Conservation (phyloP, 2,888 invertebrate species). For the Eupithecia subfuscata region DNA sequence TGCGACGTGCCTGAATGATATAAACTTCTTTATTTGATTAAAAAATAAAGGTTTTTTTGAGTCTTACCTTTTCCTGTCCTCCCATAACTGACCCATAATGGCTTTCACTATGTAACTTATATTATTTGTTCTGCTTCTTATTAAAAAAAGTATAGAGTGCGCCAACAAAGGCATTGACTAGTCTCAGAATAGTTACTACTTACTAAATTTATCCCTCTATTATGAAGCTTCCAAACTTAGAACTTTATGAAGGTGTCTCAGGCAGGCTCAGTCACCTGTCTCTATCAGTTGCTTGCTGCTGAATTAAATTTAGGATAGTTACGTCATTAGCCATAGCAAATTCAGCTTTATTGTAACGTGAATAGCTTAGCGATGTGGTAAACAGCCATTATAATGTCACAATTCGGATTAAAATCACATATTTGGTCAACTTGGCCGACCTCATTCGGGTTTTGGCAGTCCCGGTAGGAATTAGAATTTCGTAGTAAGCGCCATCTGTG, state of each 20-base stretch:
- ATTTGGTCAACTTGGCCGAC: constrained; percentile 23
- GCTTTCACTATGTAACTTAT: not conserved
- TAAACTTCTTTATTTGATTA: not conserved
- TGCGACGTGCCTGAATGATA: not conserved
- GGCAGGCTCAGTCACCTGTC: constrained; percentile 5
- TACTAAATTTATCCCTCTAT: not conserved
- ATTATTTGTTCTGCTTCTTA: not conserved
- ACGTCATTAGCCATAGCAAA: not conserved
- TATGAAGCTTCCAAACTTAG: not conserved
- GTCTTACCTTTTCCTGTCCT: not conserved
- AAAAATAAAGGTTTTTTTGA: not conserved
- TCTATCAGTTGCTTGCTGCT: not conserved
- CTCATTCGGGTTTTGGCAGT: constrained; percentile 29
- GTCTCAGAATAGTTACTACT: not conserved
- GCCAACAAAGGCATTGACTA: not conserved
- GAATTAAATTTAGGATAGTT: not conserved
- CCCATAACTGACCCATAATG: not conserved
- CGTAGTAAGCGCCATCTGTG: constrained; percentile 27
- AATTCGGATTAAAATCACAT: constrained; percentile 15
- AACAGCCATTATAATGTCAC: constrained; percentile 14
- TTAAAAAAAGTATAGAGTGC: not conserved
- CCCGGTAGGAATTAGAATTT: constrained; percentile 23
- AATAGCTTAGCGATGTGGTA: not conserved
- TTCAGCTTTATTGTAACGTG: not conserved
- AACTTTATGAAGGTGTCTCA: not conserved